Evolutionary conservation across 2,888 invertebrate species (phyloP), one percentile per base, ranked within the genome.

Genomic region (Nycteola revayana): DNA sequence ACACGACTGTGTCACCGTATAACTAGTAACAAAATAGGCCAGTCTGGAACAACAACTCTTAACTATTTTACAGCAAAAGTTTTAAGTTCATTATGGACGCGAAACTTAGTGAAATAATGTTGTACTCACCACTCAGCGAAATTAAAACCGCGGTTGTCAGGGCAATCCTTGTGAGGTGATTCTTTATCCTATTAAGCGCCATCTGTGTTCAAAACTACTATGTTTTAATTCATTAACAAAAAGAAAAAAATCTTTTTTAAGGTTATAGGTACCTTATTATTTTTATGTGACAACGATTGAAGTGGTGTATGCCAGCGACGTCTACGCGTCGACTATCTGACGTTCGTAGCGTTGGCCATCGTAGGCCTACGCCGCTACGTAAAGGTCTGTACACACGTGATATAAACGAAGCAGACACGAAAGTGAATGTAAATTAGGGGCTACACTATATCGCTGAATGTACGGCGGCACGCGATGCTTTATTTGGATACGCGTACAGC

Each of bases 41-140:
- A 32, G 42, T 47, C 26, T 36, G 39, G 41, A 61, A 60, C 57
- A 63, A 57, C 48, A 45, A 39, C 52, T 43, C 38, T 37, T 48
- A 56, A 49, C 60, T 60, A n/a, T n/a, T 73, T 71, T 69, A 71
- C 69, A 60, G 64, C 50, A 36, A 52, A 66, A 67, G 50, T 70
- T 68, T 48, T 48, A 43, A 52, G 37, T 51, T 58, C 54, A 51
- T 55, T 42, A 56, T 47, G 60, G 59, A 59, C 54, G 52, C 38
- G 56, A 58, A 67, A 69, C 57, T 67, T 63, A 32, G 57, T 44
- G 35, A 63, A 65, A 66, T 68, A 68, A 71, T 69, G 50, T 63
- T 41, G 48, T 58, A 82, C 85, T 83, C 66, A 86, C 85, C 84
- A 78, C 77, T 82, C 64, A 85, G 65, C 52, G 73, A 73, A 67